Conservation (phyloP, 2,113 vertebrate species). For the Azemiops feae region DNA sequence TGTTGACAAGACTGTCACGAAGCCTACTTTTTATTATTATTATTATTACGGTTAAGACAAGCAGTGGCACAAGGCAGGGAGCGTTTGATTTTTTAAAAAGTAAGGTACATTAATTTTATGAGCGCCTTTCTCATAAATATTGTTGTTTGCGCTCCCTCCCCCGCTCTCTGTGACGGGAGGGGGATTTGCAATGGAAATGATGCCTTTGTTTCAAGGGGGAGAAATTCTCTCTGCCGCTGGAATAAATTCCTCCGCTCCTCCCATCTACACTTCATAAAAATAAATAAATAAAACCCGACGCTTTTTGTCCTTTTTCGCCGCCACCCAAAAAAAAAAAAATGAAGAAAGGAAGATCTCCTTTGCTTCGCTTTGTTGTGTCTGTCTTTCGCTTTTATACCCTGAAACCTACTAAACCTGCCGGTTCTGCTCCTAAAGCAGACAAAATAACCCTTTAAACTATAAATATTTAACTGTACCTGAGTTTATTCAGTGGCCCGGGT, state of each 20-base stretch:
- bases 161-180: not conserved
- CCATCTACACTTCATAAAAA: slow-evolving; percentile 2
- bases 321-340: not conserved
- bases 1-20: slow-evolving; percentile 68
- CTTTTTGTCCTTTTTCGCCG: not conserved
- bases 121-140: slow-evolving; percentile 42
- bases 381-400: slow-evolving; percentile 10
- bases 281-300: slow-evolving; percentile 41
- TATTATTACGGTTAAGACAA: slow-evolving; percentile 21
- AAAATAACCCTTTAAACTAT: slow-evolving; percentile 24
- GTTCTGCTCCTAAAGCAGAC: slow-evolving; percentile 7
- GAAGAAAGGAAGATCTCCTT: not conserved
- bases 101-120: slow-evolving; percentile 37
- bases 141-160: slow-evolving; percentile 47
- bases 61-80: slow-evolving; percentile 39
- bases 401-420: not conserved
- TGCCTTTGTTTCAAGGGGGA: slow-evolving; percentile 56
- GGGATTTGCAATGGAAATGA: slow-evolving; percentile 39
- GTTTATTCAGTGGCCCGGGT: slow-evolving; percentile 6
- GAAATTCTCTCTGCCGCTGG: slow-evolving; percentile 42
- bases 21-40: slow-evolving; percentile 58
- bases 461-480: slow-evolving; percentile 29
- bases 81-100: slow-evolving; percentile 43
- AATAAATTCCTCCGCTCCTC: slow-evolving; percentile 35
- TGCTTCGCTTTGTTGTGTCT: not conserved